These are phyloP conservation scores for Tyrophagus putrescentiae DNA, from an alignment of 1,140 invertebrate species.

Conservation along the genomic window DNA sequence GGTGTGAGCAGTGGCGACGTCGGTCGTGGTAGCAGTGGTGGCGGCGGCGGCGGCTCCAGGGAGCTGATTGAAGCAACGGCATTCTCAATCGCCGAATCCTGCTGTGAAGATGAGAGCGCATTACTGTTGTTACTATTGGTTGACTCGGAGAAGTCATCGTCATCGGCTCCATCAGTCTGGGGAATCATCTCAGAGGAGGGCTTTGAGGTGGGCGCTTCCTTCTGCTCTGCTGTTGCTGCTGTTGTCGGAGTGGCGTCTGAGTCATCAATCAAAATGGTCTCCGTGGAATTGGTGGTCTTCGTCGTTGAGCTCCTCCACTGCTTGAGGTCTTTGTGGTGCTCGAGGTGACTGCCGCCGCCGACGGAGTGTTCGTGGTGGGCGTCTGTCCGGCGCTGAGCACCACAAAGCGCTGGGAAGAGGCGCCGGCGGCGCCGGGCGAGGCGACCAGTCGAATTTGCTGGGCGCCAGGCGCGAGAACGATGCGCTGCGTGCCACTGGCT, in stretches of 20 bases:
- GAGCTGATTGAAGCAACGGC: too few species aligned
- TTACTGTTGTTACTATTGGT: not conserved
- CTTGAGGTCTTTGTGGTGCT: not conserved
- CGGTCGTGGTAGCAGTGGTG: too few species aligned
- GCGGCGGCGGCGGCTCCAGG: too few species aligned
- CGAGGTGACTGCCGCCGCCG: not conserved
- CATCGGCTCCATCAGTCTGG: constrained; percentile 23
- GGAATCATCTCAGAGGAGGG: constrained; percentile 29
- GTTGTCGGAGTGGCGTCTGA: constrained; percentile 33
- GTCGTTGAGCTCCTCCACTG: not conserved
- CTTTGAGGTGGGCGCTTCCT: constrained; percentile 28
- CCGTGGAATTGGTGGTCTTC: not conserved
- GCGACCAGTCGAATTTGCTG: too few species aligned
- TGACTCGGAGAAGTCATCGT: constrained; percentile 21
- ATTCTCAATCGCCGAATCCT: too few species aligned
- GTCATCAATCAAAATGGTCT: not conserved
- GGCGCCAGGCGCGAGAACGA: too few species aligned
- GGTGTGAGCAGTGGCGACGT: too few species aligned
- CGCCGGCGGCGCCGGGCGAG: too few species aligned
- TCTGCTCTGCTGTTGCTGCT: constrained; percentile 19
- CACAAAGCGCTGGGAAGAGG: too few species aligned
- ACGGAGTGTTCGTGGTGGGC: not conserved
- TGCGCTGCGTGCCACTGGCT: too few species aligned
- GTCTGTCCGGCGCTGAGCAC: not conserved
- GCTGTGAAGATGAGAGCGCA: too few species aligned